phyloP scores from a whole-genome alignment of 2,888 invertebrate species.

The Caenorhabditis becei region DNA sequence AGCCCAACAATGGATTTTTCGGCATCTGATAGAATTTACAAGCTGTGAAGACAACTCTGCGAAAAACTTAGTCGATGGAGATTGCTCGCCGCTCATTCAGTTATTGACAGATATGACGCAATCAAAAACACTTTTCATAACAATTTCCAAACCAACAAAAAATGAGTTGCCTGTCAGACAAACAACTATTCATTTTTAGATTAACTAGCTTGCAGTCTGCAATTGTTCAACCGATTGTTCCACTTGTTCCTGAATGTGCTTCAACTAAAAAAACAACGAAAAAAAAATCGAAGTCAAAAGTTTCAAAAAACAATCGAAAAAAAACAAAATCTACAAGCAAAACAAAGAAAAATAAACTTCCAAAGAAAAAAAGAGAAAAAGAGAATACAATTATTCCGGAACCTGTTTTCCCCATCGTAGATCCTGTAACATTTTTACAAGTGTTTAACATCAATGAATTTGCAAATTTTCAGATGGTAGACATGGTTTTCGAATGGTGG shows the following conservation, averaged over 20 bases:
- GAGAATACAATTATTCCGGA: conserved; percentile 33
- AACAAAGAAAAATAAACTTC: conserved; percentile 5
- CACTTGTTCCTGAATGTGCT: conserved; percentile 14
- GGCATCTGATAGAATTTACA: conserved; percentile 58
- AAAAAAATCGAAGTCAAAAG: conserved; percentile 26
- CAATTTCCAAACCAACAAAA: conserved; percentile 33
- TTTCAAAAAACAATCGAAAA: conserved; percentile 30
- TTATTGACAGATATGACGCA: conserved; percentile 58
- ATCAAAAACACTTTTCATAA: conserved; percentile 45
- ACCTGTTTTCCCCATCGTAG: conserved; percentile 13
- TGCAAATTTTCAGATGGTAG: conserved; percentile 15
- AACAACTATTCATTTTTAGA: not conserved
- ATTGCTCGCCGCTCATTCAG: conserved; percentile 50
- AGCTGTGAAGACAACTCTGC: conserved; percentile 60
- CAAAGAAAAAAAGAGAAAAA: conserved; percentile 31
- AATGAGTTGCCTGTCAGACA: conserved; percentile 14
- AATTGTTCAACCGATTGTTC: not conserved
- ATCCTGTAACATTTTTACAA: conserved; percentile 17
- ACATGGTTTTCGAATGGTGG: conserved; percentile 62
- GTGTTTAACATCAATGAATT: not conserved
- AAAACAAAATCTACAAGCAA: conserved; percentile 31
- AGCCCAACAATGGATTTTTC: conserved; percentile 63
- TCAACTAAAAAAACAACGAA: not conserved
- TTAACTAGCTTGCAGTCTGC: no score
- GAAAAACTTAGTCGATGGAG: conserved; percentile 57